These are phyloP conservation scores for Uloborus diversus DNA, from an alignment of 1,140 invertebrate genomes.

Conservation along the genomic window DNA sequence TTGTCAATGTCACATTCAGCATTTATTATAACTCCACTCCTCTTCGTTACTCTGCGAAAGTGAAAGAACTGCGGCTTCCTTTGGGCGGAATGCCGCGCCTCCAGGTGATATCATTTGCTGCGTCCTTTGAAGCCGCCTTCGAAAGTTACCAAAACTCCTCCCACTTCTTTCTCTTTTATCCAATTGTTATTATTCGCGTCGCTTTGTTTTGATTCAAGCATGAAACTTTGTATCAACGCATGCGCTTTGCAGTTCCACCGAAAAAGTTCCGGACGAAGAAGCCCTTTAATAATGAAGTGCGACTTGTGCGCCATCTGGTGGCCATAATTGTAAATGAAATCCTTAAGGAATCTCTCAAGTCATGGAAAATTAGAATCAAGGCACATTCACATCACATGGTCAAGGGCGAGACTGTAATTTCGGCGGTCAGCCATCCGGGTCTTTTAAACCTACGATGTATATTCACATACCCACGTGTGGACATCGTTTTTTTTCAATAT, in stretches of 20 bases:
- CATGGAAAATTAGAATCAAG: no score
- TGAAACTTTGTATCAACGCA: slow-evolving; percentile 47
- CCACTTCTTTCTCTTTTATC: slow-evolving; percentile 45
- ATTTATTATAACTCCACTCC: slow-evolving; percentile 12
- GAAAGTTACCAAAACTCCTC: slow-evolving; percentile 42
- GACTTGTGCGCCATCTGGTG: slow-evolving; percentile 44
- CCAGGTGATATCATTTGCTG: slow-evolving; percentile 28
- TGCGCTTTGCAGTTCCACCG: not conserved
- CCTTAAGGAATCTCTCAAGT: not conserved
- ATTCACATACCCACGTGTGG: no score
- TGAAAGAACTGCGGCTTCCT: not conserved
- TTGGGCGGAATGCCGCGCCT: slow-evolving; percentile 33
- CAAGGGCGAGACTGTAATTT: no score
- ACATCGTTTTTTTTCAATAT: no score
- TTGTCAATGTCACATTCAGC: slow-evolving; percentile 30
- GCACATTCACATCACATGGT: no score
- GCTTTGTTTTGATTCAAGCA: slow-evolving; percentile 26
- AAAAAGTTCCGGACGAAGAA: not conserved
- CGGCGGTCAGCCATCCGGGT: no score
- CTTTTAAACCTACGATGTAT: no score
- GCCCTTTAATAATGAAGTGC: not conserved
- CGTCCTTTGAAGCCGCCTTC: slow-evolving; percentile 39
- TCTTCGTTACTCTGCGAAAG: not conserved
- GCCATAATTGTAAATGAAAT: not conserved
- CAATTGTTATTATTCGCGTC: slow-evolving; percentile 34